These are phyloP conservation scores for Nannoperca obscura DNA, from an alignment of 2,797 vertebrate species.

Conservation along the genomic window DNA sequence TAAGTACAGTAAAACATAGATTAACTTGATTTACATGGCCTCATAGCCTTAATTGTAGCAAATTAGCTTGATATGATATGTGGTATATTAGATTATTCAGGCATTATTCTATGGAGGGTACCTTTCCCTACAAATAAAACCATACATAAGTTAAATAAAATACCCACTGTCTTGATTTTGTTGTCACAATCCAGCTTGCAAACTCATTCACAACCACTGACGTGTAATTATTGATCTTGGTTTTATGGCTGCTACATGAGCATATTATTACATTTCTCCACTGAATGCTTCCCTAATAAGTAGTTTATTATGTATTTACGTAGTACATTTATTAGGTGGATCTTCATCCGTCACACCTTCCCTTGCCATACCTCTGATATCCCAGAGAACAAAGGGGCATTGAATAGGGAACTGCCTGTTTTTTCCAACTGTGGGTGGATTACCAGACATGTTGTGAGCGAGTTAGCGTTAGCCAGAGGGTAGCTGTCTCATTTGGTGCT, in stretches of 20 bases:
- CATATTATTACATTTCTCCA: background rate
- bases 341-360: conserved; percentile 5
- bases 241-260: conserved; percentile 22
- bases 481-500: conserved; percentile 1
- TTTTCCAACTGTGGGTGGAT: background rate
- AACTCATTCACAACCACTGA: conserved; percentile 6
- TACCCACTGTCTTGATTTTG: background rate
- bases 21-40: conserved; percentile 8
- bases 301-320: background rate
- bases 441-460: background rate
- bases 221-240: background rate
- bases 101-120: background rate
- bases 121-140: conserved; percentile 9
- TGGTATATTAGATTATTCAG: background rate
- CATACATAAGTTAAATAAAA: conserved; percentile 15
- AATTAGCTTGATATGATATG: conserved; percentile 1
- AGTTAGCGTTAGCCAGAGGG: background rate
- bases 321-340: conserved; percentile 14
- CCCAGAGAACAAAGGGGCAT: conserved; percentile 17
- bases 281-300: conserved; percentile 10
- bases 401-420: background rate
- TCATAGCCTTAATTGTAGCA: background rate
- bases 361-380: background rate
- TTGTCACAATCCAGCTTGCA: background rate
- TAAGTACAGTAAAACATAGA: conserved; percentile 11